Conservation (phyloP, 2,797 vertebrate species). For the Cirrhinus molitorella region DNA sequence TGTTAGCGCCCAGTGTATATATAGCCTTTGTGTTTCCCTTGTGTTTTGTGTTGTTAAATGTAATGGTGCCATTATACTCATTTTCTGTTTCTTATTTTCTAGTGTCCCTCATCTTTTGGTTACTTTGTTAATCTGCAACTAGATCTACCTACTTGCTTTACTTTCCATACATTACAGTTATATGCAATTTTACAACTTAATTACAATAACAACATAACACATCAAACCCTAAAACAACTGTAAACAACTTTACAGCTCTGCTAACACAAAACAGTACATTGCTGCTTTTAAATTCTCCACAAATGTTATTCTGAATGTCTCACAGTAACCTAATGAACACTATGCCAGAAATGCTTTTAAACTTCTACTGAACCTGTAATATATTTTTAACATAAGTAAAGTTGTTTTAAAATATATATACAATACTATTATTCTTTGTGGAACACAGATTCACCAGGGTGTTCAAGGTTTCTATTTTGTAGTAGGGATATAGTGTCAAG, state of each 20-base stretch:
- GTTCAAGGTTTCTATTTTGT: conserved; percentile 1
- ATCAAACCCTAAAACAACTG: neutral
- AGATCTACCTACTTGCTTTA: neutral
- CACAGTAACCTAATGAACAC: neutral
- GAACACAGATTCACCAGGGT: neutral
- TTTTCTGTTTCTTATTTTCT: neutral
- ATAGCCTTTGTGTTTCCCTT: neutral
- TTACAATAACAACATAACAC: neutral
- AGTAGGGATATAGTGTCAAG: neutral
- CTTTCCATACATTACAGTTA: neutral
- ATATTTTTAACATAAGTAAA: neutral
- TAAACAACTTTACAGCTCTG: neutral
- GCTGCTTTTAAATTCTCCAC: neutral
- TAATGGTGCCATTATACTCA: neutral
- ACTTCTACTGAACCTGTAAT: too few species aligned
- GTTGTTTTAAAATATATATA: neutral
- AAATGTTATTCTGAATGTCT: neutral
- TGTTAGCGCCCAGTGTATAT: neutral
- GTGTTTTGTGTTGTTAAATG: neutral
- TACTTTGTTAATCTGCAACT: neutral
- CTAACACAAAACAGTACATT: neutral
- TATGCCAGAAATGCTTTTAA: neutral
- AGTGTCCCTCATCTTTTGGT: neutral
- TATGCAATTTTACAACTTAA: neutral
- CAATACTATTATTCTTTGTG: neutral